Conservation (phyloP, 2,797 vertebrate genomes). For the Cottoperca gobio region DNA sequence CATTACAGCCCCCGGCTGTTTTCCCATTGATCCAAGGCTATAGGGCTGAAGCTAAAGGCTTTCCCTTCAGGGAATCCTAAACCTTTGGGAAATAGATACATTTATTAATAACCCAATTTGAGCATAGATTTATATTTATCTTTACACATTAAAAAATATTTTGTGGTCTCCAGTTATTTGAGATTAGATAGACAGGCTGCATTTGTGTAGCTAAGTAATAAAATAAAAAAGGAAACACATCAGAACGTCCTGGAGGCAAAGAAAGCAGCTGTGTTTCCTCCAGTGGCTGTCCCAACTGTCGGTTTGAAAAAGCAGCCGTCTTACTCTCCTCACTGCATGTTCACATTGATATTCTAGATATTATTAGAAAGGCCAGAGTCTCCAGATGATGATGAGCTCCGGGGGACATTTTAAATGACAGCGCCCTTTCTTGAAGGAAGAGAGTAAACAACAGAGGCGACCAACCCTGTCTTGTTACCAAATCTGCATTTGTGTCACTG, state of each 20-base stretch:
- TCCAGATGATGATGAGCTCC: constrained; percentile 67
- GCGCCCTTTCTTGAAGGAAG: constrained; percentile 63
- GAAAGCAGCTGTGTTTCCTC: constrained; percentile 51
- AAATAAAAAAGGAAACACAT: constrained; percentile 19
- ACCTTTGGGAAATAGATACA: constrained; percentile 56
- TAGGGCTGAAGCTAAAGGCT: constrained; percentile 36
- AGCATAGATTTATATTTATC: constrained; percentile 15
- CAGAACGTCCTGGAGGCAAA: constrained; percentile 32
- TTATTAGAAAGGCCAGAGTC: constrained; percentile 63
- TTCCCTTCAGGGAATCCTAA: constrained; percentile 55
- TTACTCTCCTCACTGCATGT: constrained; percentile 31
- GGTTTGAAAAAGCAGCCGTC: constrained; percentile 51
- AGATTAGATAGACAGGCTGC: constrained; percentile 30
- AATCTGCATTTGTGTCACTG: constrained; percentile 59
- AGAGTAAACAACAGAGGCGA: constrained; percentile 56
- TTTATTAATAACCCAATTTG: neutral
- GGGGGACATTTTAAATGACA: constrained; percentile 73
- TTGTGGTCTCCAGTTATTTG: constrained; percentile 23
- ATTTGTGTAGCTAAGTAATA: constrained; percentile 1
- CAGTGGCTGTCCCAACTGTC: constrained; percentile 50
- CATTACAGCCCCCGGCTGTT: constrained; percentile 71
- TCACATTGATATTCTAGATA: constrained; percentile 59
- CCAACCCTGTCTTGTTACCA: constrained; percentile 51
- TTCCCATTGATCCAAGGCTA: constrained; percentile 72
- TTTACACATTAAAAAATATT: neutral